phyloP scores from a whole-genome alignment of 1,140 invertebrate species.

The Holcopasites calliopsidis region DNA sequence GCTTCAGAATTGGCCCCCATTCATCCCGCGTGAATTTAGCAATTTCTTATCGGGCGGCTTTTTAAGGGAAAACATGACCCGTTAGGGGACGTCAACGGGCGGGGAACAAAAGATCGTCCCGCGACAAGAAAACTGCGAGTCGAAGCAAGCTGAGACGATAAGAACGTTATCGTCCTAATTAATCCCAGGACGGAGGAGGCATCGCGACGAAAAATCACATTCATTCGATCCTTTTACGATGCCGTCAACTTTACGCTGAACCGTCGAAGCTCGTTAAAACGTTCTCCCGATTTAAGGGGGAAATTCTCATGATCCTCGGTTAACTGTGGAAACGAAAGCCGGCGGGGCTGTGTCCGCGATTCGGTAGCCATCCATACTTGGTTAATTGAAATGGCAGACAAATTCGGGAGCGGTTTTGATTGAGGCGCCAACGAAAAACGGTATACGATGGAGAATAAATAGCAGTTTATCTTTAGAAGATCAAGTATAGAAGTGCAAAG shows the following conservation, averaged over 20 bases:
- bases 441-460: too few relatives aligned
- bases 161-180: conserved; percentile 70
- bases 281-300: conserved; percentile 42
- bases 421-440: too few relatives aligned
- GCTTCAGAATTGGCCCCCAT: background rate
- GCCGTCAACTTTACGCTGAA: conserved; percentile 16
- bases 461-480: too few relatives aligned
- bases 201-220: conserved; percentile 48
- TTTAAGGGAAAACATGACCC: conserved; percentile 20
- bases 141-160: conserved; percentile 17
- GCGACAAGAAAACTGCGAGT: conserved; percentile 19
- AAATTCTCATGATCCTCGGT: too few relatives aligned
- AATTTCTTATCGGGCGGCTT: conserved; percentile 22
- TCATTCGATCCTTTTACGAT: conserved; percentile 57
- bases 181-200: conserved; percentile 59
- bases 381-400: too few relatives aligned
- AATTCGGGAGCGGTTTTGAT: too few relatives aligned
- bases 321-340: too few relatives aligned
- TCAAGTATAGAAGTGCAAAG: background rate
- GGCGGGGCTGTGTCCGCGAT: too few relatives aligned
- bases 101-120: conserved; percentile 39
- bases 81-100: conserved; percentile 30
- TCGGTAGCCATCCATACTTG: too few relatives aligned
- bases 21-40: conserved; percentile 9
- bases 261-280: conserved; percentile 34